Conservation (phyloP, 2,888 invertebrate genomes). For the Odontocerum albicorne region DNA sequence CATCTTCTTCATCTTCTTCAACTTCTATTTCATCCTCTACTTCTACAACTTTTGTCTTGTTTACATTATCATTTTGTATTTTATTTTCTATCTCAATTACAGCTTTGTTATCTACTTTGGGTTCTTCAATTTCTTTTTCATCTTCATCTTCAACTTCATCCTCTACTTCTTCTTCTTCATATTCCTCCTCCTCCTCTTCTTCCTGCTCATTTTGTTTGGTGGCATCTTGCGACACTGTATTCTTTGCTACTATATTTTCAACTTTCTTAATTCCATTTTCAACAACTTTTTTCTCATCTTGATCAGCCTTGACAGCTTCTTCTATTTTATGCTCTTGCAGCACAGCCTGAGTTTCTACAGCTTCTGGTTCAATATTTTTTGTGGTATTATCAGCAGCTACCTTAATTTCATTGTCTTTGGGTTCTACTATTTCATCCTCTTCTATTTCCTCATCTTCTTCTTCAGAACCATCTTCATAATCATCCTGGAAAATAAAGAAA, state of each 20-base stretch:
- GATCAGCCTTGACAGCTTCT: too few species aligned
- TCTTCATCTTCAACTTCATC: constrained; percentile 35
- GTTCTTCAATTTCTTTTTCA: constrained; percentile 50
- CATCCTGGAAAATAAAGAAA: constrained; percentile 44
- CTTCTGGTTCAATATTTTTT: too few species aligned
- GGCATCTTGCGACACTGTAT: neutral
- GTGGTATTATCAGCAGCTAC: constrained; percentile 18
- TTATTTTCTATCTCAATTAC: constrained; percentile 35
- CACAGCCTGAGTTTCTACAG: too few species aligned
- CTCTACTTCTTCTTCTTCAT: constrained; percentile 36
- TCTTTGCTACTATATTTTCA: too few species aligned
- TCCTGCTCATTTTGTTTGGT: constrained; percentile 25
- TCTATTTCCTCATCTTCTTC: constrained; percentile 43
- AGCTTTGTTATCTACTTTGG: constrained; percentile 44
- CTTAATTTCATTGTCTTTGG: constrained; percentile 32
- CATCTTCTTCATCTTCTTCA: neutral
- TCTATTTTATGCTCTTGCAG: too few species aligned
- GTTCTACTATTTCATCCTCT: constrained; percentile 38
- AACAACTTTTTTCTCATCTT: neutral
- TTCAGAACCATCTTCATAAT: constrained; percentile 48
- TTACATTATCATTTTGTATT: neutral
- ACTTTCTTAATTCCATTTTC: neutral
- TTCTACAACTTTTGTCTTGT: neutral
- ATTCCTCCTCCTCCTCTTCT: constrained; percentile 44
- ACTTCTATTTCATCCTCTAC: neutral